Percentiles rank a stretch among this genome's conserved stretches.
Conservation (phyloP, 2,797 vertebrate genomes). For the Meda fulgida region DNA sequence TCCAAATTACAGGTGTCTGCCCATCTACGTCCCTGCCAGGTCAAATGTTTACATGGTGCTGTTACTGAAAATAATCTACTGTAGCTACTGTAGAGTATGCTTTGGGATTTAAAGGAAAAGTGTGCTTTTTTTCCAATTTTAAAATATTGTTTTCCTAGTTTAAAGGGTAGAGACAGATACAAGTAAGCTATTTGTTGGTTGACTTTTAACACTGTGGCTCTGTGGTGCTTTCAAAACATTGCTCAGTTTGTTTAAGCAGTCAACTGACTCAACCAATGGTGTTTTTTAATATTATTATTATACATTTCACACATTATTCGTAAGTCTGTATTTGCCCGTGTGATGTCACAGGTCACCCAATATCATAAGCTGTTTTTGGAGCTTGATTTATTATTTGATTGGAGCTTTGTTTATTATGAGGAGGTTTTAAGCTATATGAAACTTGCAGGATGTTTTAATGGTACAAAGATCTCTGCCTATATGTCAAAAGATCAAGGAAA, state of each 20-base stretch:
- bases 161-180: not conserved
- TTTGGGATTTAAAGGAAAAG: conserved; percentile 21
- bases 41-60: conserved; percentile 12
- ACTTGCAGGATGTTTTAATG: not conserved
- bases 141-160: not conserved
- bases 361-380: not conserved
- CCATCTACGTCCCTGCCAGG: conserved; percentile 35
- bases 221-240: not conserved
- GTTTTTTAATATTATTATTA: not conserved
- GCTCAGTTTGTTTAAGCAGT: not conserved
- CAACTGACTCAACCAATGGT: not conserved
- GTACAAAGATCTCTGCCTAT: not conserved
- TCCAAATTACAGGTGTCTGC: conserved; percentile 61
- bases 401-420: not conserved
- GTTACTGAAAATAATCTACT: not conserved
- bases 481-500: not conserved
- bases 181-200: conserved; percentile 10
- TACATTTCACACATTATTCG: not conserved
- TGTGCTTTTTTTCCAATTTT: not conserved
- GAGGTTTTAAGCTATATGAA: not conserved
- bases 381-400: not conserved
- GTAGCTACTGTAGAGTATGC: not conserved
- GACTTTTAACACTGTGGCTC: not conserved
- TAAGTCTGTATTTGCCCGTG: not conserved
- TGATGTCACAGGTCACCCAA: not conserved